These are phyloP conservation scores for Coryphaenoides rupestris DNA, from an alignment of 2,113 vertebrate genomes.

Conservation along the genomic window DNA sequence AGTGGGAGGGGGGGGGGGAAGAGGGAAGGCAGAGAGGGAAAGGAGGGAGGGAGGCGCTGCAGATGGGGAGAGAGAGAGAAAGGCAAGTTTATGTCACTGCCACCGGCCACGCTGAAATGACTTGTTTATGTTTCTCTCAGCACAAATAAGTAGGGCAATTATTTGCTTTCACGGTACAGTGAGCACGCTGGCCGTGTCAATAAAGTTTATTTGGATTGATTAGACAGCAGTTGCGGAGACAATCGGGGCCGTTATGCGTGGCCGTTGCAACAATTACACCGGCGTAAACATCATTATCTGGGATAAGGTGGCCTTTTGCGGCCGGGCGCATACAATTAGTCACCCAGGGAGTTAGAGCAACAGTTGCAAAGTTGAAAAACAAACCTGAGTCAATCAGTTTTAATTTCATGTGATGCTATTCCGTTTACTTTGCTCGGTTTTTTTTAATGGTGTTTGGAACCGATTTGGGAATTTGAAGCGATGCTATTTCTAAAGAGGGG, in stretches of 20 bases:
- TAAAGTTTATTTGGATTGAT: constrained; percentile 52
- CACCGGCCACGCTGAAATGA: constrained; percentile 33
- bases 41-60: neutral
- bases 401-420: constrained; percentile 54
- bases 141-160: constrained; percentile 52
- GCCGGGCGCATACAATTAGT: constrained; percentile 43
- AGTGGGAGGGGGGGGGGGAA: constrained; percentile 47
- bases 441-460: constrained; percentile 54
- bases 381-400: constrained; percentile 53
- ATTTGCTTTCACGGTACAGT: constrained; percentile 57
- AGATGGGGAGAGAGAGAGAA: neutral
- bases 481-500: constrained; percentile 58
- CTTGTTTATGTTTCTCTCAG: constrained; percentile 60
- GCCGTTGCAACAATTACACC: constrained; percentile 45
- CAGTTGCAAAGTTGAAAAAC: constrained; percentile 41
- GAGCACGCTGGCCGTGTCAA: constrained; percentile 40
- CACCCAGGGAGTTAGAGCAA: constrained; percentile 31
- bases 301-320: constrained; percentile 43
- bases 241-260: constrained; percentile 27
- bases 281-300: constrained; percentile 51
- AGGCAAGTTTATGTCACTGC: constrained; percentile 43
- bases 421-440: constrained; percentile 16
- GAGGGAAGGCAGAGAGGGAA: neutral
- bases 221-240: constrained; percentile 40
- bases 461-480: constrained; percentile 54